Conservation (phyloP, 2,888 invertebrate species). For the Mythimna loreyi region DNA sequence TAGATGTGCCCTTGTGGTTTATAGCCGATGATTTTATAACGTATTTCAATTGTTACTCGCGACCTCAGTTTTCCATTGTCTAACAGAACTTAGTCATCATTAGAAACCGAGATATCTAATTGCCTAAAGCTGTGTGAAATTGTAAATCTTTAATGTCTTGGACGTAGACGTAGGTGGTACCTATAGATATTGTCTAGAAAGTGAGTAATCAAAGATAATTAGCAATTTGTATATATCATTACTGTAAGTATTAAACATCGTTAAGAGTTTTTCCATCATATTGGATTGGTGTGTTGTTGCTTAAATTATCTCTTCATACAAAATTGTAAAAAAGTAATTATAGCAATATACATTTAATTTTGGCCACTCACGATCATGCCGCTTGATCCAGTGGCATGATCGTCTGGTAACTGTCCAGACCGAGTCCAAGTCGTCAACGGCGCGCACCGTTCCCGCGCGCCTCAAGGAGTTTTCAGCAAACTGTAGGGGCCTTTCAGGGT, state of each 20-base stretch:
- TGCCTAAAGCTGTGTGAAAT: neutral
- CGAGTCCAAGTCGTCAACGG: too few species aligned
- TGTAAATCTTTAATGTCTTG: slow-evolving; percentile 16
- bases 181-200: slow-evolving; percentile 1
- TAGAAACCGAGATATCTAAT: slow-evolving; percentile 17
- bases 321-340: neutral
- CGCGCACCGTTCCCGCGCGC: too few species aligned
- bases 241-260: slow-evolving; percentile 12
- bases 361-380: too few species aligned
- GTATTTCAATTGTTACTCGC: slow-evolving; percentile 33
- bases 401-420: too few species aligned
- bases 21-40: slow-evolving; percentile 25
- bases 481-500: too few species aligned
- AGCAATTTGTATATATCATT: slow-evolving; percentile 16
- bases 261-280: neutral
- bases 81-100: slow-evolving; percentile 19
- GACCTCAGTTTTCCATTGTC: slow-evolving; percentile 17
- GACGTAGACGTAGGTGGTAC: neutral
- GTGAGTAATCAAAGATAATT: slow-evolving; percentile 9
- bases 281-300: neutral
- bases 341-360: neutral
- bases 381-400: too few species aligned
- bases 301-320: neutral
- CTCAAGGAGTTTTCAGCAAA: too few species aligned
- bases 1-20: slow-evolving; percentile 62